Percentiles rank a stretch among this genome's conserved stretches.
Evolutionary conservation across 2,113 vertebrate genomes (phyloP).

Genomic region (Xiphias gladius): DNA sequence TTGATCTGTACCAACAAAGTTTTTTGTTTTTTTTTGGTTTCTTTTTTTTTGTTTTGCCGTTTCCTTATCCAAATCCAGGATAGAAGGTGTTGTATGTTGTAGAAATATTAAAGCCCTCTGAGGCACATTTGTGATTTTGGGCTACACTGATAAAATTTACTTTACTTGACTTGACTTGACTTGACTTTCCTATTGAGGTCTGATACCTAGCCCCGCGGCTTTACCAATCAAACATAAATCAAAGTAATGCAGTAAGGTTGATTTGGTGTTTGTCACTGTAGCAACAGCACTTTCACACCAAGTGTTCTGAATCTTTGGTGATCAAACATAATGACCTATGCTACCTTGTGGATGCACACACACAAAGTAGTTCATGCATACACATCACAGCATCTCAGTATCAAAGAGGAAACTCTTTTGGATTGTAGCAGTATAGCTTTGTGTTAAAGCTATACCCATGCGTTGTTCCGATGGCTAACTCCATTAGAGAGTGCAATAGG

Average conservation of each 20-base stretch:
- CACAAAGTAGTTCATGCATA: background rate
- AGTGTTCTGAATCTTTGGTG: background rate
- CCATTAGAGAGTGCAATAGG: conserved; percentile 5
- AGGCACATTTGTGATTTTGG: no score
- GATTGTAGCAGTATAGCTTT: background rate
- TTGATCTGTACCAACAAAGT: no score
- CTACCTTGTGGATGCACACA: background rate
- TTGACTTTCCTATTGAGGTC: background rate
- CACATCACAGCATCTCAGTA: background rate
- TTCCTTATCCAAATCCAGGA: no score
- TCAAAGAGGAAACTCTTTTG: background rate
- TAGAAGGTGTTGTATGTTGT: no score
- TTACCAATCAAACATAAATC: background rate
- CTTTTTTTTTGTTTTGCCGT: background rate
- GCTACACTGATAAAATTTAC: no score
- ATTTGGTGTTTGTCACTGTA: background rate
- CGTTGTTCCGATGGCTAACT: background rate
- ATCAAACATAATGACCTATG: background rate
- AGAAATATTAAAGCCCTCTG: no score
- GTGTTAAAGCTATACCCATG: background rate
- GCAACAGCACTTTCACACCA: background rate
- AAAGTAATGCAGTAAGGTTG: background rate
- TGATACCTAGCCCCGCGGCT: background rate
- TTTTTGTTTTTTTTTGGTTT: no score
- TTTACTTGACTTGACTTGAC: no score